Evolutionary conservation across 1,140 invertebrate genomes (phyloP).

Genomic region (Papilio polyxenes): DNA sequence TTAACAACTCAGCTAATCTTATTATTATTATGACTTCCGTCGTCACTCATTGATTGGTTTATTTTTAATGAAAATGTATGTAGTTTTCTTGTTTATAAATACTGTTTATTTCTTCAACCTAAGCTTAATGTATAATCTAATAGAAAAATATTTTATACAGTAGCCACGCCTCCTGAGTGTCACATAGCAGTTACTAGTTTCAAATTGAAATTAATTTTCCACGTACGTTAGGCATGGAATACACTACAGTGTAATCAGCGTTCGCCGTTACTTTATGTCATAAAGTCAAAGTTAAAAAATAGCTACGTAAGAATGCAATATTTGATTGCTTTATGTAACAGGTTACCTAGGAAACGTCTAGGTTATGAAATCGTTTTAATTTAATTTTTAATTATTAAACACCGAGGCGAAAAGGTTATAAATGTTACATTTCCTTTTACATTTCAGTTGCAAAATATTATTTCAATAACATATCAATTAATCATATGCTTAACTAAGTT

Average conservation of each 20-base stretch:
- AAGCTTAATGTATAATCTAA: background rate
- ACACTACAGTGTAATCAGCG: conserved; percentile 7
- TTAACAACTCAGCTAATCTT: too few relatives aligned
- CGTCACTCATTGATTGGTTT: too few relatives aligned
- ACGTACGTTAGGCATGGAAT: background rate
- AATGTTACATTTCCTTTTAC: too few relatives aligned
- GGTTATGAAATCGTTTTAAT: too few relatives aligned
- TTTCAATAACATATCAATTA: background rate
- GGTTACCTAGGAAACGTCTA: too few relatives aligned
- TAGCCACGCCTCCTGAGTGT: conserved; percentile 18
- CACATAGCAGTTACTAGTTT: conserved; percentile 3
- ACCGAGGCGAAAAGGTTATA: too few relatives aligned
- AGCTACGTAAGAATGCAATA: background rate
- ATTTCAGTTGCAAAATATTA: too few relatives aligned
- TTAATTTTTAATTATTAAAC: too few relatives aligned
- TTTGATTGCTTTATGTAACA: background rate
- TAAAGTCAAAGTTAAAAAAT: background rate
- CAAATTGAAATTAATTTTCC: conserved; percentile 38
- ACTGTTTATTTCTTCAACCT: background rate
- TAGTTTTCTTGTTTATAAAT: background rate
- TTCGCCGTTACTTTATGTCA: background rate
- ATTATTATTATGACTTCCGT: too few relatives aligned
- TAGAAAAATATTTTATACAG: conserved; percentile 5
- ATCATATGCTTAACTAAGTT: too few relatives aligned
- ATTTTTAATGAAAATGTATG: background rate